Evolutionary conservation across 2,113 vertebrate genomes (phyloP).

Genomic region (Xenotilapia caudafasciata): DNA sequence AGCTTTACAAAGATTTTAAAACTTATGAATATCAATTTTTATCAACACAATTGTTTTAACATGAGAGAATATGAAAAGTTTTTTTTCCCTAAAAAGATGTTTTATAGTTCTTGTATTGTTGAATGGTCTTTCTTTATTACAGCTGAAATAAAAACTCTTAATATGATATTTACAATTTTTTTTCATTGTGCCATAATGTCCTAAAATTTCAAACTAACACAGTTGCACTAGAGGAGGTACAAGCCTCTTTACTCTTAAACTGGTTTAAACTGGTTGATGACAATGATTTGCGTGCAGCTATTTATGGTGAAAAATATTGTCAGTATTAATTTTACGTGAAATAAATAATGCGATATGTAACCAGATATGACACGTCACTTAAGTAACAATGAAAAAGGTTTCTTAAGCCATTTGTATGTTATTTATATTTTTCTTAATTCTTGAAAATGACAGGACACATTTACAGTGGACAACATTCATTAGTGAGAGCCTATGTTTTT

Average conservation of each 20-base stretch:
- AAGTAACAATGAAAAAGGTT: not conserved
- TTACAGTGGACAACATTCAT: not conserved
- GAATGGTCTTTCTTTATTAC: not conserved
- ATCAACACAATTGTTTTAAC: not conserved
- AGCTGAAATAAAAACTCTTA: not conserved
- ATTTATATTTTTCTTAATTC: not conserved
- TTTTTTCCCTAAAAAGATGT: not conserved
- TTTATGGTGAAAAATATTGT: not conserved
- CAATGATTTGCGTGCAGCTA: not conserved
- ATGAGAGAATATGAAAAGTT: not conserved
- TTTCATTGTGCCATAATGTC: not conserved
- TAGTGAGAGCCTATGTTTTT: not conserved
- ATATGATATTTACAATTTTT: not conserved
- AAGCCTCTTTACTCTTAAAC: not conserved
- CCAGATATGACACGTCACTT: not conserved
- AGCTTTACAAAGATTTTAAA: not conserved
- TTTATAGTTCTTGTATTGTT: not conserved
- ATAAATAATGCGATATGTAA: not conserved
- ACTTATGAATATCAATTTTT: not conserved
- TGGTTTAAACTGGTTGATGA: not conserved
- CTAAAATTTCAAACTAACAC: not conserved
- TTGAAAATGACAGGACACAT: not conserved
- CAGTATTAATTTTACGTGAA: not conserved
- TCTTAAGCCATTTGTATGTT: not conserved
- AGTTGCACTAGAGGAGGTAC: not conserved